These are phyloP conservation scores for Harpagus bidentatus DNA, from an alignment of 2,113 vertebrate genomes.

Conservation along the genomic window DNA sequence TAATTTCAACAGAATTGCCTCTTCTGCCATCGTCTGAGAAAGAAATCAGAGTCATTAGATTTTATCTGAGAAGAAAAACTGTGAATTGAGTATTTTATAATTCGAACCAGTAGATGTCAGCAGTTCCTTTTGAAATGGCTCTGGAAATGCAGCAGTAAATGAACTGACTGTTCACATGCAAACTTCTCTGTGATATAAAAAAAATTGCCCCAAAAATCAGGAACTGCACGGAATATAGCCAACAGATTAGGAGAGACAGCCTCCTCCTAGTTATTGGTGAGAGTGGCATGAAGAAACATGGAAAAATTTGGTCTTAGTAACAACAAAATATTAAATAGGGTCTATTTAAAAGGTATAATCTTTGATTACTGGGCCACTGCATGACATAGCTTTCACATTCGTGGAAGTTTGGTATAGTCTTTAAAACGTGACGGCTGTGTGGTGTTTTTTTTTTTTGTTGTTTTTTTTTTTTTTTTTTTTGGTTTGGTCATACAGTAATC, in stretches of 20 bases:
- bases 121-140: conserved; percentile 59
- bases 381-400: background rate
- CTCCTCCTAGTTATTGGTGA: background rate
- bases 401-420: background rate
- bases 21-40: background rate
- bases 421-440: background rate
- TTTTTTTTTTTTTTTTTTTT: background rate
- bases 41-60: background rate
- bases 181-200: conserved; percentile 9
- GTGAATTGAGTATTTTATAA: background rate
- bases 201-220: background rate
- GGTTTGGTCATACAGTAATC: background rate
- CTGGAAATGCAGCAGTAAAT: background rate
- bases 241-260: background rate
- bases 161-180: background rate
- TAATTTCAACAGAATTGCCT: conserved; percentile 16
- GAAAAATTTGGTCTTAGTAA: background rate
- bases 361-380: background rate
- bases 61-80: background rate
- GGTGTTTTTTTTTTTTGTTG: background rate
- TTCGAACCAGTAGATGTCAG: conserved; percentile 66
- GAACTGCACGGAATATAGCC: background rate
- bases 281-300: background rate
- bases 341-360: background rate
- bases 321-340: background rate